phyloP scores from a whole-genome alignment of 2,888 invertebrate species.

The Agrochola litura region DNA sequence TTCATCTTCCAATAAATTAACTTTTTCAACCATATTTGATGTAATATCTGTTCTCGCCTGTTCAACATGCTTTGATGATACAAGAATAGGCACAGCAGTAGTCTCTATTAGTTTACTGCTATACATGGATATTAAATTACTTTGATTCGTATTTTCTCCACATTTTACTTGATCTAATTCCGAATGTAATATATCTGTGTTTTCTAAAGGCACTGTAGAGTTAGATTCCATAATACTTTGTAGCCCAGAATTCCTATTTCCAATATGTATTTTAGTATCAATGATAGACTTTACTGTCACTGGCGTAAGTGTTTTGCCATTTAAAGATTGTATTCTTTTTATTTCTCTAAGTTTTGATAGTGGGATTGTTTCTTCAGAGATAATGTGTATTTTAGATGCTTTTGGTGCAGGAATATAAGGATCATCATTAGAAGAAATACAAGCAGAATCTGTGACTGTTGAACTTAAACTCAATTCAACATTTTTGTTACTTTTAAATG shows the following conservation, averaged over 20 bases:
- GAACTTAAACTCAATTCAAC: constrained; percentile 25
- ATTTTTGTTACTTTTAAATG: constrained; percentile 50
- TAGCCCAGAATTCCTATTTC: constrained; percentile 11
- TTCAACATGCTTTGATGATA: constrained; percentile 1
- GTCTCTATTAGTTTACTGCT: constrained; percentile 1
- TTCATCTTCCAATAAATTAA: neutral
- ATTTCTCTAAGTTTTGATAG: constrained; percentile 66
- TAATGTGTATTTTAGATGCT: constrained; percentile 72
- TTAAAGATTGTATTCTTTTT: constrained; percentile 53
- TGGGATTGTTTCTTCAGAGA: constrained; percentile 75
- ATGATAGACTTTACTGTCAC: constrained; percentile 69
- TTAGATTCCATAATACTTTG: constrained; percentile 2
- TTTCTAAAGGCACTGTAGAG: constrained; percentile 4
- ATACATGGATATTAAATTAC: neutral
- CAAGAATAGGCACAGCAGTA: neutral
- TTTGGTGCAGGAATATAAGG: constrained; percentile 23
- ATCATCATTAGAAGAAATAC: constrained; percentile 2
- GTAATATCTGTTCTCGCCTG: neutral
- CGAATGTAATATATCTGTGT: constrained; percentile 8
- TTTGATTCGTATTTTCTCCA: constrained; percentile 6
- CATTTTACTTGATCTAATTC: constrained; percentile 7
- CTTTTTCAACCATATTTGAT: constrained; percentile 8
- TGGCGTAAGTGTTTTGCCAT: constrained; percentile 64
- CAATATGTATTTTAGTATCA: constrained; percentile 51
- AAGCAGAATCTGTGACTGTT: constrained; percentile 5